Conservation (phyloP, 2,113 vertebrate genomes). For the Prionailurus viverrinus region DNA sequence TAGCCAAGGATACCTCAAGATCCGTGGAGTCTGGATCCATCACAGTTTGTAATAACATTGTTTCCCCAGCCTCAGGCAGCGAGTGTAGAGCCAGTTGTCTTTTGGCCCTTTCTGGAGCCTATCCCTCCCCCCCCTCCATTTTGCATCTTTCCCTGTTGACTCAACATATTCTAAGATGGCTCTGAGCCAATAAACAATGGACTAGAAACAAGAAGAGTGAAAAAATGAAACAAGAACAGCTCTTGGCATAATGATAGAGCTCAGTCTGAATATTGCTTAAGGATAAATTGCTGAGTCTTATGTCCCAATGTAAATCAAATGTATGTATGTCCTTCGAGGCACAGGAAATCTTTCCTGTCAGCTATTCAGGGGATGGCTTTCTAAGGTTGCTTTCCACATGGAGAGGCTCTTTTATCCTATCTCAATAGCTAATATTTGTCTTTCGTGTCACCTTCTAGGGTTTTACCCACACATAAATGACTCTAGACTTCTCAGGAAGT, state of each 20-base stretch:
- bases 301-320: background rate
- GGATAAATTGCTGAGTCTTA: background rate
- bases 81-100: background rate
- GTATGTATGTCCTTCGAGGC: background rate
- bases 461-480: background rate
- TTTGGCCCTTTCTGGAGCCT: background rate
- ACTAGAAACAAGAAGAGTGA: background rate
- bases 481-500: slow-evolving; percentile 44
- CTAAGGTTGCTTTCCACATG: background rate
- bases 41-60: background rate
- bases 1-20: background rate
- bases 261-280: background rate
- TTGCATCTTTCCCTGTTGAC: background rate
- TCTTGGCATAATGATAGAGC: background rate
- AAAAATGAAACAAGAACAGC: background rate
- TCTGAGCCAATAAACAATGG: background rate
- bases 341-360: background rate
- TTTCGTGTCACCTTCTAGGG: slow-evolving; percentile 2
- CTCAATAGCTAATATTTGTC: background rate
- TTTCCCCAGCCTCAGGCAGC: background rate
- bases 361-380: background rate
- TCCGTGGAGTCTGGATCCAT: too few relatives aligned
- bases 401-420: slow-evolving; percentile 23
- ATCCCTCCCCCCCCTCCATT: background rate
- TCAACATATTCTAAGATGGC: background rate